A percentile compares a stretch with the other conserved stretches of the same genome.
Evolutionary conservation across 2,888 invertebrate genomes (phyloP).

Genomic region (Galerucella pusilla): DNA sequence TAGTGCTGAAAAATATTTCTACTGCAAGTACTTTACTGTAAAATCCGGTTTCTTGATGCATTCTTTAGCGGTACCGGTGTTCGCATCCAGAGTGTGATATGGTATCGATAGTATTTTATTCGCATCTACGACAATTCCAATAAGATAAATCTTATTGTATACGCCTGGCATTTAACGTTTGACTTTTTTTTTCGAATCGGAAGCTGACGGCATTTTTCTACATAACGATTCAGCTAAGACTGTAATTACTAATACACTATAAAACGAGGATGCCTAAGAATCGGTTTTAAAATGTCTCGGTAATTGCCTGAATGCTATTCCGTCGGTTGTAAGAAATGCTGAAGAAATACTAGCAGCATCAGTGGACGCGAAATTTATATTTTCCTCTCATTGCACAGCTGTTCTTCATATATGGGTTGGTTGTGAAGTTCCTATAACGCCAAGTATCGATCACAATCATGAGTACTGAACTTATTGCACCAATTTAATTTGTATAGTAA

Average conservation of each 20-base stretch:
- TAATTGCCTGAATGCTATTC: constrained; percentile 6
- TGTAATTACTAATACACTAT: constrained; percentile 29
- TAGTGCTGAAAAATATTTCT: background rate
- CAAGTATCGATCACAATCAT: no score
- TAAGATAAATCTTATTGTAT: constrained; percentile 45
- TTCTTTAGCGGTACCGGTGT: constrained; percentile 40
- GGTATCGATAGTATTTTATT: constrained; percentile 46
- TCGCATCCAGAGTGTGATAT: constrained; percentile 45
- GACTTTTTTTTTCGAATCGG: constrained; percentile 37
- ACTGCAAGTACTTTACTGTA: constrained; percentile 26
- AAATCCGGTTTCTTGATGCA: constrained; percentile 49
- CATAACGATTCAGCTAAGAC: constrained; percentile 36
- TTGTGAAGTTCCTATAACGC: no score
- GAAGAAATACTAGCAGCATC: background rate
- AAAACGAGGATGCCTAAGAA: constrained; percentile 8
- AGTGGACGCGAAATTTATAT: background rate
- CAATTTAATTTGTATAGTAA: no score
- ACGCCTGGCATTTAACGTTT: constrained; percentile 36
- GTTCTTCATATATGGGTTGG: background rate
- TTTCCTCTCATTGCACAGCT: background rate
- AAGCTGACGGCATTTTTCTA: constrained; percentile 42
- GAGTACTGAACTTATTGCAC: no score
- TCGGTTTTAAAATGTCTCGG: constrained; percentile 15
- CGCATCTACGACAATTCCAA: constrained; percentile 41
- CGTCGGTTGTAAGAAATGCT: background rate